Base-by-base conservation (phyloP, 35 echinoderm and acorn worm genomes). In the Diadema setosum region DNA sequence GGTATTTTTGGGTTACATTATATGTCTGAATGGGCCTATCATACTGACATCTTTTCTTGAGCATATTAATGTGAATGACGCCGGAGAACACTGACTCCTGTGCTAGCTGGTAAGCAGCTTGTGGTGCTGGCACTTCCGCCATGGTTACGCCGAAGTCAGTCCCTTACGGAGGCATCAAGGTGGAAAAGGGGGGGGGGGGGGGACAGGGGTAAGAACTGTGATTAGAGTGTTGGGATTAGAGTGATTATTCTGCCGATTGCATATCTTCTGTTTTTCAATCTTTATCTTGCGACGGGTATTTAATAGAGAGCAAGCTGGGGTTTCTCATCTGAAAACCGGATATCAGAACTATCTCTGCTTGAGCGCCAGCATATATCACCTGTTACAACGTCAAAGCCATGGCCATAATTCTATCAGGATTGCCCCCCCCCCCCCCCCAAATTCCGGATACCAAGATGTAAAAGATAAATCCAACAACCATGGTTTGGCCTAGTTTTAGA, bases 111-210 rank as follows among this genome's bases (percentile, higher is more conserved):
- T n/a, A n/a, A n/a, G n/a, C n/a, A n/a, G n/a, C n/a, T n/a, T n/a
- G 58, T 98, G 46, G 91, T 94, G 52, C 82, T 98, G 57, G 95
- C 95, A 20, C 94, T 98, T 81, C 94, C 94, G 65, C 48, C 94
- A 45, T 65, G 81, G 3, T 98, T 88, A 86, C 91, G 95, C 43
- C 80, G 70, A 35, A 92, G 88, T 46, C 49, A 88, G 35, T 95
- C 65, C 82, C 21, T 65, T 65, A 1, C 14, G 61, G 61, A 65
- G 7, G 17, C 61, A 17, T 3, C 61, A 65, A 31, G 8, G n/a
- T 31, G 14, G 27, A 3, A 26, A 59, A 14, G 49, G 49, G 49
- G 49, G 49, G 49, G 49, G 49, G 49, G 49, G 21, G 21, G 49
- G 49, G 21, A 55, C 14, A 55, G 49, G 21, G 21, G 49, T 12